Evolutionary conservation across 1,140 invertebrate genomes (phyloP).

Genomic region (Zaprionus davidi): DNA sequence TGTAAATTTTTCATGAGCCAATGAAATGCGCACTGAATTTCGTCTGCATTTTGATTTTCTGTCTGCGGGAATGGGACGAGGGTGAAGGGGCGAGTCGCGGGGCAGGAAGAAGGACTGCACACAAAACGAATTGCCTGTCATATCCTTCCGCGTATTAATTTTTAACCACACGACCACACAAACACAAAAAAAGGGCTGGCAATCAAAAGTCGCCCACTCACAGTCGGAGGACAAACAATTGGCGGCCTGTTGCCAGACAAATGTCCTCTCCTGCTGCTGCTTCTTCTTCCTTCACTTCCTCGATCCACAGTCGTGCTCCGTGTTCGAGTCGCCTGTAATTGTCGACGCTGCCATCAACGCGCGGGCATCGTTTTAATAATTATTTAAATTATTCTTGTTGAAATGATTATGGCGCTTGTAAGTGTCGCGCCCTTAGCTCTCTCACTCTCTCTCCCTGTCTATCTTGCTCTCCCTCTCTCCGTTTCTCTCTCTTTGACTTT

Average conservation of each 20-base stretch:
- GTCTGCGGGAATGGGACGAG: constrained; percentile 37
- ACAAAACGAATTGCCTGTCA: constrained; percentile 81
- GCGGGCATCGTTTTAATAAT: constrained; percentile 75
- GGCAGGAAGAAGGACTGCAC: neutral
- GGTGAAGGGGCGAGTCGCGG: constrained; percentile 7
- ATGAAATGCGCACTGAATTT: constrained; percentile 67
- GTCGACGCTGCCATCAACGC: constrained; percentile 64
- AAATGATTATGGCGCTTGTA: constrained; percentile 81
- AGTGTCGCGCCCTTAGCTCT: constrained; percentile 56
- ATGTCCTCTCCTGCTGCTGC: neutral
- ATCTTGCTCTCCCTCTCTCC: neutral
- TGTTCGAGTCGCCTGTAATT: constrained; percentile 65
- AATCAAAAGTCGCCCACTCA: constrained; percentile 62
- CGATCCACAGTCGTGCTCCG: constrained; percentile 9
- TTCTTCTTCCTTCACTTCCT: neutral
- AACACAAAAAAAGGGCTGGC: constrained; percentile 49
- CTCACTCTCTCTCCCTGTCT: constrained; percentile 1
- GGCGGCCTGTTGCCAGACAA: constrained; percentile 70
- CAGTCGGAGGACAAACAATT: constrained; percentile 56
- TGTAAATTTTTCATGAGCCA: constrained; percentile 79
- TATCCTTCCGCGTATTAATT: constrained; percentile 83
- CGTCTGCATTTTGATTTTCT: constrained; percentile 51
- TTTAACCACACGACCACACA: constrained; percentile 70
- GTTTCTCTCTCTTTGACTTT: neutral
- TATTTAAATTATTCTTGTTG: constrained; percentile 83